Evolutionary conservation across 2,113 vertebrate genomes (phyloP).

Genomic region (Lophius piscatorius): DNA sequence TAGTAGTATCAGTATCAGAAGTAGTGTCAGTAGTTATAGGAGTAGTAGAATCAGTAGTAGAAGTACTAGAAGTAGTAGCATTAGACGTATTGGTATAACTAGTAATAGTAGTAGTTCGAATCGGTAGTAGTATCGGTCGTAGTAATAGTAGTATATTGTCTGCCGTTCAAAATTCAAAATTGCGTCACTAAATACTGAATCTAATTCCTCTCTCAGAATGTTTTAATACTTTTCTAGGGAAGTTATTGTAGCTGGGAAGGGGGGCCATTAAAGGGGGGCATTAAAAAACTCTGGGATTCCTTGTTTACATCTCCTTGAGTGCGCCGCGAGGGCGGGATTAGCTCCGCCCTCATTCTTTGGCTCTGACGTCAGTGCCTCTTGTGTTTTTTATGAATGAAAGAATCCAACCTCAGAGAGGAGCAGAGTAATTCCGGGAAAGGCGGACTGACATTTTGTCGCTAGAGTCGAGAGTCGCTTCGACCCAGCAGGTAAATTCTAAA

Average conservation of each 20-base stretch:
- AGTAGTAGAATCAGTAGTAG: too few species aligned
- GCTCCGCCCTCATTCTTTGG: slow-evolving; percentile 82
- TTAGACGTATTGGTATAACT: too few species aligned
- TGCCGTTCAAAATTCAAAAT: too few species aligned
- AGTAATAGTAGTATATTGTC: too few species aligned
- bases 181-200: too few species aligned
- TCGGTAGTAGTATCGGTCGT: too few species aligned
- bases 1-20: too few species aligned
- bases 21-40: too few species aligned
- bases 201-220: too few species aligned
- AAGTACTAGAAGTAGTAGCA: too few species aligned
- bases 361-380: slow-evolving; percentile 80
- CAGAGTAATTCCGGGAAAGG: slow-evolving; percentile 86
- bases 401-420: slow-evolving; percentile 78
- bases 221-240: not conserved
- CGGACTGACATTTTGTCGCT: slow-evolving; percentile 81
- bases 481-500: slow-evolving; percentile 57
- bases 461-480: slow-evolving; percentile 67
- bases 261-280: not conserved
- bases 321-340: slow-evolving; percentile 67
- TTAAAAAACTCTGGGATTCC: slow-evolving; percentile 75
- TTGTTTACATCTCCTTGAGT: slow-evolving; percentile 81
- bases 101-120: too few species aligned
- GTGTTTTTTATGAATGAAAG: slow-evolving; percentile 87
- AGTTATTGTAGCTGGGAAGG: slow-evolving; percentile 29